A percentile compares a stretch with the other conserved stretches of the same genome.
Evolutionary conservation across 2,888 invertebrate species (phyloP).

Genomic region (Dynastes hyllus): DNA sequence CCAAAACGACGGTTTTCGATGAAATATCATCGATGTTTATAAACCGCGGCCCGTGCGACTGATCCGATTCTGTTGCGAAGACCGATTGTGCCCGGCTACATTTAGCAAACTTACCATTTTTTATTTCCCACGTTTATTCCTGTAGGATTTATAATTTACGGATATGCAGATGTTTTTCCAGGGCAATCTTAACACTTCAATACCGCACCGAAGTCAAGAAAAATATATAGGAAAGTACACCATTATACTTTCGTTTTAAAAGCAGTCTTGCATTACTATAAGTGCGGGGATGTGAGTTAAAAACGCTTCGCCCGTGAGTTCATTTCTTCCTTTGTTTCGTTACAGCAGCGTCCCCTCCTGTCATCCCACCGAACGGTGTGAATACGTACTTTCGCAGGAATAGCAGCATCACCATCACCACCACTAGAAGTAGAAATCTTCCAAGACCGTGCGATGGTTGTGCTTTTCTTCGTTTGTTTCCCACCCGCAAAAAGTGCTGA

Average conservation of each 20-base stretch:
- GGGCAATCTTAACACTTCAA: conserved; percentile 6
- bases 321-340: conserved; percentile 4
- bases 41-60: too few species aligned
- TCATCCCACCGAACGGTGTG: too few species aligned
- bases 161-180: not conserved
- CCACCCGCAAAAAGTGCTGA: not conserved
- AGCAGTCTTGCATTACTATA: conserved; percentile 14
- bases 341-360: too few species aligned
- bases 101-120: too few species aligned
- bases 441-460: not conserved
- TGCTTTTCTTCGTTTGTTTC: conserved; percentile 20
- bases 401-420: too few species aligned
- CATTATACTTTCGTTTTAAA: conserved; percentile 12
- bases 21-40: too few species aligned
- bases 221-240: not conserved
- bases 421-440: not conserved
- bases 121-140: too few species aligned
- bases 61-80: too few species aligned
- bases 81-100: too few species aligned
- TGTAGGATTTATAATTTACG: not conserved
- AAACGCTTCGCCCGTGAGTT: not conserved
- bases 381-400: too few species aligned
- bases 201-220: not conserved
- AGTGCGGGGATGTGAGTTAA: not conserved
- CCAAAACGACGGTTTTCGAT: too few species aligned